Percentiles rank a stretch among this genome's conserved stretches.
Conservation (phyloP, 2,797 vertebrate species). For the Trichosurus vulpecula region DNA sequence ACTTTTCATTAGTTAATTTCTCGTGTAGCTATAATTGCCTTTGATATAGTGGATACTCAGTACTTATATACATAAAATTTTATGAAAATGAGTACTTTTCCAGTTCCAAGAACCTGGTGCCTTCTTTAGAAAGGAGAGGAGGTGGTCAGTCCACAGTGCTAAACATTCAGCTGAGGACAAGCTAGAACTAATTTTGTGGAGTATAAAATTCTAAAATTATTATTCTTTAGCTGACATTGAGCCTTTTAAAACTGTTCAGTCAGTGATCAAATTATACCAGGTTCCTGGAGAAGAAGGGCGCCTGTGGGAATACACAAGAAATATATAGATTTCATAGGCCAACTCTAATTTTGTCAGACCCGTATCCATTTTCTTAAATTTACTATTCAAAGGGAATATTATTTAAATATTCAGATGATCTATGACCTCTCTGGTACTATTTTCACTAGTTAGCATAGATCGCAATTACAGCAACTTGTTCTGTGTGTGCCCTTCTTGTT, state of each 20-base stretch:
- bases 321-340: neutral
- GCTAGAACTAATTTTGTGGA: slow-evolving; percentile 1
- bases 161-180: neutral
- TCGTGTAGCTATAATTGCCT: neutral
- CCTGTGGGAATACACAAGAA: neutral
- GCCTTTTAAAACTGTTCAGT: neutral
- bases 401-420: neutral
- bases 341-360: neutral
- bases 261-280: neutral
- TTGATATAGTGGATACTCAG: neutral
- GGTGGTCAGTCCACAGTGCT: neutral
- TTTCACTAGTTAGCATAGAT: neutral
- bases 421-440: neutral
- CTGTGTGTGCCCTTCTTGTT: neutral
- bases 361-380: neutral
- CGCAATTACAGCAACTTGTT: neutral
- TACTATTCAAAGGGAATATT: neutral
- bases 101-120: neutral
- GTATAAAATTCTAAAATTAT: neutral
- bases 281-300: neutral
- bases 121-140: neutral
- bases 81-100: neutral
- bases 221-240: neutral
- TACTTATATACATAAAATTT: neutral
- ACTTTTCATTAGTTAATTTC: neutral